Base-by-base conservation (phyloP, 2,113 vertebrate genomes). In the Leucosticte australis region DNA sequence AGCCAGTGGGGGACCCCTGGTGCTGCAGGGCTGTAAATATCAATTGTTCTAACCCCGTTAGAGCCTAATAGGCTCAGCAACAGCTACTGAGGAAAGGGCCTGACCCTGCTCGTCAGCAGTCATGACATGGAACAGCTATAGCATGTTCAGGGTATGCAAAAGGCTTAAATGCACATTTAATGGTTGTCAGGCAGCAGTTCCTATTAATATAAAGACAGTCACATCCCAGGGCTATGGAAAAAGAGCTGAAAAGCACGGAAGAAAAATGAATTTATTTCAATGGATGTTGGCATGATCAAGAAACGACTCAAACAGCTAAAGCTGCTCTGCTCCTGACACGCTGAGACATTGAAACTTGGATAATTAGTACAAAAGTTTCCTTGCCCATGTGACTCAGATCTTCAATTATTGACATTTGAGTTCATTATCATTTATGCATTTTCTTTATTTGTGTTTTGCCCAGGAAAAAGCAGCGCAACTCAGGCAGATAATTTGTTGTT, bases 121-220 rank as follows among this genome's bases (percentile, higher is more conserved):
- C 96, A 94, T 90, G 92, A 96, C 96, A 96, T 88, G 92, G 87
- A 95, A 92, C 95, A 83, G 96, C 93, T 93, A 69, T 91, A 86
- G 94, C 92, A 88, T 91, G 93, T 95, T 96, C 87, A 80, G 94
- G 88, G 63, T 94, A 97, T 96, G 93, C 95, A 96, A 97, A 96
- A 97, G 93, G 80, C 95, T 95, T 96, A 96, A 96, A 97, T 93
- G 94, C 83, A 87, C 96, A 96, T 97, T 96, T 96, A 96, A 96
- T 96, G 96, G 93, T 93, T 96, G 96, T 96, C 94, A 96, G 94
- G 92, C 88, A 95, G 92, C 93, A 84, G 89, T 53, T 96, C 93
- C 88, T 96, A 94, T 96, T 94, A 96, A 96, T 96, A 94, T 82
- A 96, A 94, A 92, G 93, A 96, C 88, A 94, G 92, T 77, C 79